A percentile compares a stretch with the other conserved stretches of the same genome.
Evolutionary conservation across 2,888 invertebrate species (phyloP).

Genomic region (Dryomyza anilis): DNA sequence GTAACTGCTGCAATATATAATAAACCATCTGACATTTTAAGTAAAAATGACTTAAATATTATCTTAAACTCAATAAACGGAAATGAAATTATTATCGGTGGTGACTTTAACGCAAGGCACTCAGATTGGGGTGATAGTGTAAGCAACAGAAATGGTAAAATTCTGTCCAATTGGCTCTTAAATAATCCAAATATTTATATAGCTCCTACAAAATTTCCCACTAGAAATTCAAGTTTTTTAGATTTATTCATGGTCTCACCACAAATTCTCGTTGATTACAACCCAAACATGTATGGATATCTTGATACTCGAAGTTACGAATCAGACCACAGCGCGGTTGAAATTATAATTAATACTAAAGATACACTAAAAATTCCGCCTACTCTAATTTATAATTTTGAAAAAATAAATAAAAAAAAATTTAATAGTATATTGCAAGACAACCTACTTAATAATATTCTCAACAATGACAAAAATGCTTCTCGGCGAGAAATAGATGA

Average conservation of each 20-base stretch:
- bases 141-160: background rate
- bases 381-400: background rate
- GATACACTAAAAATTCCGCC: background rate
- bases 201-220: no score
- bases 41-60: background rate
- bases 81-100: background rate
- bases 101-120: background rate
- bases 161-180: background rate
- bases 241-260: constrained; percentile 1
- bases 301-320: background rate
- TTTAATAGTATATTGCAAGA: background rate
- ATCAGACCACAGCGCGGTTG: constrained; percentile 4
- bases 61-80: background rate
- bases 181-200: background rate
- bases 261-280: background rate
- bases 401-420: background rate
- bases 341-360: background rate
- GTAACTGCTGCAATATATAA: background rate
- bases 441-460: background rate
- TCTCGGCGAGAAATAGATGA: background rate
- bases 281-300: background rate
- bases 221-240: background rate
- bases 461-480: background rate
- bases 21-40: background rate
- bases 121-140: background rate